Evolutionary conservation across 2,113 vertebrate genomes (phyloP), one percentile per base, ranked within the genome.

Genomic region (Pipa parva): DNA sequence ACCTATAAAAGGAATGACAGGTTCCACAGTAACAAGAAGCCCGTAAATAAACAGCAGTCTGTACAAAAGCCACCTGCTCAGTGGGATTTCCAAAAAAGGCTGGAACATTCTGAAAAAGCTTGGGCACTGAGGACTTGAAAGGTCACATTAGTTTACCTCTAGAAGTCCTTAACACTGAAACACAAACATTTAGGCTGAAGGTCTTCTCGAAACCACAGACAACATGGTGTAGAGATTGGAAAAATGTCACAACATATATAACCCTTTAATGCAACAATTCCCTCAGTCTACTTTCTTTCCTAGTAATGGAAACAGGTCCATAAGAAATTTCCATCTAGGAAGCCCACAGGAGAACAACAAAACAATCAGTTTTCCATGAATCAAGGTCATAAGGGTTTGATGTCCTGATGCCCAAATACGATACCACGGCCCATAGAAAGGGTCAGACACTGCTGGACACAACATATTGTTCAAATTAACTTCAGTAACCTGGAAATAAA

Each of bases 391-490:
- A 73, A 93, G 54, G 54, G 97, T 97, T 88, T 99, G 97, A 85
- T 99, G 97, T 74, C 90, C 95, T 3, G 90, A 88, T 11, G 97
- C 97, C 95, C 93, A 98, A 57, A 99, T 86, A 62, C 97, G 87
- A 82, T 99, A 99, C 97, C 94, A 97, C 11, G 90, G 95, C 67
- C 97, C 95, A 50, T 97, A 98, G 64, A 99, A 99, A 49, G 97
- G 97, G 66, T 99, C 97, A 1, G 97, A 99, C 81, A 99, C 84
- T 0, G 97, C 97, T 26, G 97, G 97, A 75, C 97, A 99, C 77
- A 99, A 82, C 95, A 99, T 99, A 89, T 98, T 99, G 90, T 99
- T 99, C 83, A 99, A 84, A 81, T 99, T 99, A 78, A 99, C 97
- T 83, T 99, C 92, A 0, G 95, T 98, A 59, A 86, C 85, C 97